Percentiles rank a stretch among this genome's conserved stretches.
These are phyloP conservation scores for Pediacus dermestoides DNA, from an alignment of 2,888 invertebrate genomes.

Conservation along the genomic window DNA sequence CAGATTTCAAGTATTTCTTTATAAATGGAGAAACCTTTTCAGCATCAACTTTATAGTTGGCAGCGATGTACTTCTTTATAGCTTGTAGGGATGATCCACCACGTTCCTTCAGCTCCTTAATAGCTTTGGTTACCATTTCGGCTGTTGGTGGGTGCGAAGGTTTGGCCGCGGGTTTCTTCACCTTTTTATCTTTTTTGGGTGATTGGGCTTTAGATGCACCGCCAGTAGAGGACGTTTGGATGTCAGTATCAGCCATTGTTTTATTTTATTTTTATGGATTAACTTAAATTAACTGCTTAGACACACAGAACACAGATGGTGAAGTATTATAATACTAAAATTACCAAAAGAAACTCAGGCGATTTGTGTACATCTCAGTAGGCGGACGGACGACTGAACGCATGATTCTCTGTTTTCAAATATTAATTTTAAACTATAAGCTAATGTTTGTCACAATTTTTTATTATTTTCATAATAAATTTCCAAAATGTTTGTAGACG, in stretches of 20 bases:
- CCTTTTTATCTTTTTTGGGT: slow-evolving; percentile 28
- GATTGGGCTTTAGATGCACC: slow-evolving; percentile 12
- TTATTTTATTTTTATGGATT: no score
- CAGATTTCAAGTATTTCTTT: slow-evolving; percentile 57
- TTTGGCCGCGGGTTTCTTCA: slow-evolving; percentile 18
- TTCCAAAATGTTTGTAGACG: no score
- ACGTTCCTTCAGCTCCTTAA: slow-evolving; percentile 54
- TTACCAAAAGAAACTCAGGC: background rate
- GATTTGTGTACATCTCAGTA: background rate
- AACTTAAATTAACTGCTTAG: no score
- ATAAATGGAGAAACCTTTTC: slow-evolving; percentile 59
- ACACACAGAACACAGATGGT: background rate
- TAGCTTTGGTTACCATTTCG: slow-evolving; percentile 59
- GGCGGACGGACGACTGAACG: slow-evolving; percentile 9
- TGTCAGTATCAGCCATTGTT: slow-evolving; percentile 8
- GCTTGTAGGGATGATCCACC: slow-evolving; percentile 57
- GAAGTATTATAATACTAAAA: no score
- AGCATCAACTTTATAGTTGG: slow-evolving; percentile 58
- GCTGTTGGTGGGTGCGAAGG: slow-evolving; percentile 51
- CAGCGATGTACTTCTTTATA: slow-evolving; percentile 62
- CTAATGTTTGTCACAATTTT: no score
- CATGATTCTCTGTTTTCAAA: no score
- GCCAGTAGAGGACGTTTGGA: slow-evolving; percentile 7
- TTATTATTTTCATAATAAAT: no score
- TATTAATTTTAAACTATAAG: no score